Base-by-base conservation (phyloP, 2,888 invertebrate genomes). In the Epinotia bilunana region DNA sequence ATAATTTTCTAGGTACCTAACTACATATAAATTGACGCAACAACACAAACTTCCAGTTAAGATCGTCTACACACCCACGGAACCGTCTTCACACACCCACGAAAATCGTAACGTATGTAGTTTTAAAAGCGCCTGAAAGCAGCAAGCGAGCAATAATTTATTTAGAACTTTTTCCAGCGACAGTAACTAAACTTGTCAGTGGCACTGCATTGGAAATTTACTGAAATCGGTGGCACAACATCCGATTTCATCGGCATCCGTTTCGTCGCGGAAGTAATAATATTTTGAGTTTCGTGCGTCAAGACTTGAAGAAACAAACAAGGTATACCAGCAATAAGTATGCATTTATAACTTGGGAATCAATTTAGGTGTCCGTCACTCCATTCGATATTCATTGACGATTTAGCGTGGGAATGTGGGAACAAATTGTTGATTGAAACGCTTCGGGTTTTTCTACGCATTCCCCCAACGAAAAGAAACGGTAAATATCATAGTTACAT, bases 261-360 rank as follows among this genome's bases (percentile, higher is more conserved):
- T 70, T 73, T 23, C 20, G 13, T 55, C 81, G 78, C 77, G 80
- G 83, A 81, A 82, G 73, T 74, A 69, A 80, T 79, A 80, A 79
- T 83, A 82, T 83, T 83, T 80, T 79, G 77, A 79, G 62, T 74
- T 72, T 28, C 64, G 39, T 72, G 61, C 78, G 80, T 73, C 68
- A 73, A 53, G 72, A 53, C 72, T 78, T 77, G 78, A 79, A 81
- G 77, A 86, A 90, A 90, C 83, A 88, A 88, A 86, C 84, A 86
- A 67, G 76, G 74, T 73, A 33, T 9, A 53, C 53, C 6, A n/a
- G 23, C 23, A 28, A 28, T 28, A 28, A 28, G 53, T 16, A 23
- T 60, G n/a, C 33, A 70, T 64, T 69, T 61, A 71, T 61, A 63
- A 20, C 46, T 39, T 68, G 23, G 55, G 55, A 74, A 74, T 69